Evolutionary conservation across 2,113 vertebrate genomes (phyloP).

Genomic region (Cyprinodon tularosa): DNA sequence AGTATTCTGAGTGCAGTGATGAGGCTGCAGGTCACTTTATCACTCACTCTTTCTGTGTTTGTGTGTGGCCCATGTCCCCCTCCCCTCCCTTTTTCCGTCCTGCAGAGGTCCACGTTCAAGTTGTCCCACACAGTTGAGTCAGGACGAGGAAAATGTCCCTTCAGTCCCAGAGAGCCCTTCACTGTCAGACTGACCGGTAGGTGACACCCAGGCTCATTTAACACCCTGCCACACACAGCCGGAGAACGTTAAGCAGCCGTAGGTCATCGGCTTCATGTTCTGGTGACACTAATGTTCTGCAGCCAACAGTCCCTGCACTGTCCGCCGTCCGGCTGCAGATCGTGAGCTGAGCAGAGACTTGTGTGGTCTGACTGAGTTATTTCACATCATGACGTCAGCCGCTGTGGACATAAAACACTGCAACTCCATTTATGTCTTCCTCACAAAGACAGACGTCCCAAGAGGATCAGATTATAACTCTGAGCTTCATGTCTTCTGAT

Average conservation of each 20-base stretch:
- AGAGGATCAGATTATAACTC: not conserved
- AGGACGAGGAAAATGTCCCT: conserved; percentile 85
- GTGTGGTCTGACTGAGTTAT: conserved; percentile 42
- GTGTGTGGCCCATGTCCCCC: conserved; percentile 25
- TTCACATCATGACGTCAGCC: too few relatives aligned
- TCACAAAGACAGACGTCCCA: too few relatives aligned
- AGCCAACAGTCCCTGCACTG: conserved; percentile 4
- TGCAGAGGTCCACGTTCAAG: conserved; percentile 67
- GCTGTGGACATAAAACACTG: not conserved
- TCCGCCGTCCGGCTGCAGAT: not conserved
- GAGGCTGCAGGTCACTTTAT: not conserved
- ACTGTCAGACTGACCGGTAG: conserved; percentile 80
- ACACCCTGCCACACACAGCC: not conserved
- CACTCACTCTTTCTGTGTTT: not conserved
- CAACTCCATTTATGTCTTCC: not conserved
- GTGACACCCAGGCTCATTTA: not conserved
- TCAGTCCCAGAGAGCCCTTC: conserved; percentile 85
- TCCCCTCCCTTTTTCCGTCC: not conserved
- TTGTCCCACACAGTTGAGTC: conserved; percentile 79
- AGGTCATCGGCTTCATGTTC: conserved; percentile 1
- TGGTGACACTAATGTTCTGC: conserved; percentile 23
- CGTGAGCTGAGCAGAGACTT: not conserved
- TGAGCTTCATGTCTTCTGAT: not conserved
- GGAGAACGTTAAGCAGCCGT: not conserved
- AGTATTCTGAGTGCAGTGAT: too few relatives aligned